phyloP scores from a whole-genome alignment of 2,113 vertebrate species.

The Motacilla alba region DNA sequence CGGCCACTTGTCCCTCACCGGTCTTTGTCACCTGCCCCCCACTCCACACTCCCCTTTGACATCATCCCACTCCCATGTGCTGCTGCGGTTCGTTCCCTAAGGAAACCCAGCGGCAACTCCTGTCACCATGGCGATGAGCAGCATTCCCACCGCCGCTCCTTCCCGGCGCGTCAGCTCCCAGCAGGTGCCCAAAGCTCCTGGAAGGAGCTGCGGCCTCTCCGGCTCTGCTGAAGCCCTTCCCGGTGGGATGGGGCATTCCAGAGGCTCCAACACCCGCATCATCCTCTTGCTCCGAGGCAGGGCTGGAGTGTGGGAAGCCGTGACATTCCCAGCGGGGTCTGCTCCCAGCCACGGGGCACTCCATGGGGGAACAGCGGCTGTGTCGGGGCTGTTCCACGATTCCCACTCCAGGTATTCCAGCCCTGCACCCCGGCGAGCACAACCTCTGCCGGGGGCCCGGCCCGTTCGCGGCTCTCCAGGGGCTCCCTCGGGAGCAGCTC shows the following conservation, averaged over 20 bases:
- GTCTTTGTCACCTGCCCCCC: no score
- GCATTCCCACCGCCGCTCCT: neutral
- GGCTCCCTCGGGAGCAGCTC: neutral
- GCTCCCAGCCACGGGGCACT: neutral
- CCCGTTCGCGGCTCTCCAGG: neutral
- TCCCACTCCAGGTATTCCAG: neutral
- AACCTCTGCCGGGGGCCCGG: rapidly evolving
- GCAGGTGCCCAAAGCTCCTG: neutral
- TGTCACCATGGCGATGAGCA: neutral
- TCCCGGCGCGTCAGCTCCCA: neutral
- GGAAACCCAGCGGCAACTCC: neutral
- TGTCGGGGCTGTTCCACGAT: rapidly evolving
- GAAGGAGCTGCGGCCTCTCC: neutral
- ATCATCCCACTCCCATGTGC: neutral
- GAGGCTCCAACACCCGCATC: rapidly evolving
- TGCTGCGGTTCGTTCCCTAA: neutral
- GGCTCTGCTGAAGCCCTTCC: neutral
- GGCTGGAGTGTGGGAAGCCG: neutral
- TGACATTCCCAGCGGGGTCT: neutral
- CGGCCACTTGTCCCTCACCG: neutral
- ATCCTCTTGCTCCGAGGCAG: neutral
- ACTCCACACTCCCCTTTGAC: rapidly evolving
- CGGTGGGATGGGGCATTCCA: neutral
- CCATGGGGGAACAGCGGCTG: rapidly evolving
- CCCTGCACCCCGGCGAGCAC: neutral